These are phyloP conservation scores for Micropoecilia bifurca DNA, from an alignment of 2,797 vertebrate species.

Conservation along the genomic window DNA sequence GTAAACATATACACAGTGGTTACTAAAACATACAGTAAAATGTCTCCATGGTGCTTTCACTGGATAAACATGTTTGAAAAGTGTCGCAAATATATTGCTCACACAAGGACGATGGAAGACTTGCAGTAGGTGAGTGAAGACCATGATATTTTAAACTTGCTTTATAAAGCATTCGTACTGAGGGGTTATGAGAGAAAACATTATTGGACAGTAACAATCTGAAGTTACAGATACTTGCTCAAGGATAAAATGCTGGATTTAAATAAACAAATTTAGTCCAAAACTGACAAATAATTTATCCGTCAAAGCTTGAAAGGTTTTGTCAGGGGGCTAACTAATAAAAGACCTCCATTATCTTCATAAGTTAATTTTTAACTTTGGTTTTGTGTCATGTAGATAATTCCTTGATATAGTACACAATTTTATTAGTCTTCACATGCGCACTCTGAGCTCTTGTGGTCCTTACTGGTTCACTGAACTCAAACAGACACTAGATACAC, in stretches of 20 bases:
- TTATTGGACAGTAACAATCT: neutral
- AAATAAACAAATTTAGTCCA: slow-evolving; percentile 14
- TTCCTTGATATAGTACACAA: slow-evolving; percentile 30
- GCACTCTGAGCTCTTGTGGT: slow-evolving; percentile 13
- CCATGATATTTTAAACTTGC: neutral
- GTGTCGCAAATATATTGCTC: slow-evolving; percentile 4
- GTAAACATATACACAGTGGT: slow-evolving; percentile 24
- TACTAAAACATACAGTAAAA: slow-evolving; percentile 27
- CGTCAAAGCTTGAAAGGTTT: neutral
- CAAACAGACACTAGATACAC: slow-evolving; percentile 13
- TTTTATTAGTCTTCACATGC: slow-evolving; percentile 43
- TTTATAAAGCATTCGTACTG: neutral
- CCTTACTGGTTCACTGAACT: slow-evolving; percentile 30
- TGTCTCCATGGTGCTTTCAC: neutral
- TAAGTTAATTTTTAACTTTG: slow-evolving; percentile 18
- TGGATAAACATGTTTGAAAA: slow-evolving; percentile 22
- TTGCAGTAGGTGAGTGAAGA: slow-evolving; percentile 7
- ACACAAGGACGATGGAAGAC: neutral
- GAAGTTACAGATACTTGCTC: neutral
- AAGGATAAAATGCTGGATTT: slow-evolving; percentile 20
- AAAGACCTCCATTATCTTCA: slow-evolving; percentile 21
- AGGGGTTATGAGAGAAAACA: neutral
- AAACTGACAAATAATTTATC: slow-evolving; percentile 8
- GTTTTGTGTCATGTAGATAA: slow-evolving; percentile 32
- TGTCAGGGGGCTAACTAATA: neutral